Conservation (phyloP, 2,888 invertebrate genomes). For the Epinotia demarniana region DNA sequence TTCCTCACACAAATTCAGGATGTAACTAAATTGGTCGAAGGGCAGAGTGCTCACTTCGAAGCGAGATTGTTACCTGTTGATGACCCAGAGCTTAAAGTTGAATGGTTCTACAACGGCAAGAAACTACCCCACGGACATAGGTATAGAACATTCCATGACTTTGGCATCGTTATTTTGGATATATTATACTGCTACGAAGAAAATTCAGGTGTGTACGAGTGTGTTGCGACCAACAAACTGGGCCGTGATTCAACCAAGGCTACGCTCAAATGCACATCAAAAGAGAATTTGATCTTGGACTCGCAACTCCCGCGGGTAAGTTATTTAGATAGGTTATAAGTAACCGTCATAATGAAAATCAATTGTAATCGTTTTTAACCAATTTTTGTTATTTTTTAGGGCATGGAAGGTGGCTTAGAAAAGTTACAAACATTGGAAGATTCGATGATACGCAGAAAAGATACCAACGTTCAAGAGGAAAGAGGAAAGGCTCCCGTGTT, state of each 20-base stretch:
- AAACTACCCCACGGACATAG: slow-evolving; percentile 97
- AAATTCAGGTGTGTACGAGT: slow-evolving; percentile 97
- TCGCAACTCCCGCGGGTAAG: slow-evolving; percentile 95
- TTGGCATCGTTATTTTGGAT: slow-evolving; percentile 97
- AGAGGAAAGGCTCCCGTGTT: slow-evolving; percentile 95
- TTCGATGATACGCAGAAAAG: slow-evolving; percentile 91
- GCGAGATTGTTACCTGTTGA: slow-evolving; percentile 96
- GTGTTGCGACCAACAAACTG: slow-evolving; percentile 95
- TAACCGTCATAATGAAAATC: slow-evolving; percentile 2
- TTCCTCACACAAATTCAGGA: slow-evolving; percentile 95
- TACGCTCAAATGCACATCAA: slow-evolving; percentile 93
- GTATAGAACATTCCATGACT: slow-evolving; percentile 98
- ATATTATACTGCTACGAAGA: slow-evolving; percentile 98
- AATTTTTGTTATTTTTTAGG: slow-evolving; percentile 74
- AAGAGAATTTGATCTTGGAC: slow-evolving; percentile 95
- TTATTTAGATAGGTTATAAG: slow-evolving; percentile 44
- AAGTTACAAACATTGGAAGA: slow-evolving; percentile 97
- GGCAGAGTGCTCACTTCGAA: slow-evolving; percentile 97
- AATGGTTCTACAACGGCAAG: slow-evolving; percentile 97
- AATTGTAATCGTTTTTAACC: not conserved
- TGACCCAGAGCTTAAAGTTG: slow-evolving; percentile 97
- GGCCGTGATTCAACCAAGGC: slow-evolving; percentile 95
- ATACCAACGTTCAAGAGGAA: slow-evolving; percentile 89
- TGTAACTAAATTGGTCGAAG: slow-evolving; percentile 94
- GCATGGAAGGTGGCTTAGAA: slow-evolving; percentile 97